phyloP scores from a whole-genome alignment of 2,888 invertebrate species.

The Busseola fusca region DNA sequence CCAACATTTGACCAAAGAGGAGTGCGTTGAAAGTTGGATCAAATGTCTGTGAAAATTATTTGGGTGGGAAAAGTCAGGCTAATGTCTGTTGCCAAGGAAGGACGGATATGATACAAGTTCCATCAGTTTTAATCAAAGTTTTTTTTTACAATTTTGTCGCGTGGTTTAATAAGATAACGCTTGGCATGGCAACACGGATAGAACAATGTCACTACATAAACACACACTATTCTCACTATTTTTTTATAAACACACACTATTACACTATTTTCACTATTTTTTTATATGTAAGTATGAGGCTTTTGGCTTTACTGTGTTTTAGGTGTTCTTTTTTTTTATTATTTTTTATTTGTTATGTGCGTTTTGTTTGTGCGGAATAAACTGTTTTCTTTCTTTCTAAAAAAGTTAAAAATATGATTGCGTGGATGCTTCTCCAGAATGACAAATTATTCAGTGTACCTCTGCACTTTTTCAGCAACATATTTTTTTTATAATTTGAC shows the following conservation, averaged over 20 bases:
- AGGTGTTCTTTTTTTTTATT: no score
- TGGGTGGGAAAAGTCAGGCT: not conserved
- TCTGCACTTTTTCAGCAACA: not conserved
- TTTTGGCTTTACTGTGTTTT: no score
- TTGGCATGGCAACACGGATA: slow-evolving; percentile 22
- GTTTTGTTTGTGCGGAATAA: no score
- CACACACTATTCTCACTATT: no score
- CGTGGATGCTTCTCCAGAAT: not conserved
- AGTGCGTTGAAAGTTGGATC: not conserved
- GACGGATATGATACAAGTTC: not conserved
- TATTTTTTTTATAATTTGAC: not conserved
- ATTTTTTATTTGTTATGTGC: no score
- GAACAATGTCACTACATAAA: not conserved
- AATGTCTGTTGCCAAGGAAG: slow-evolving; percentile 4
- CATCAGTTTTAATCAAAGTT: slow-evolving; percentile 23
- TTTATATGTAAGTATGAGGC: no score
- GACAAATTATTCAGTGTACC: no score
- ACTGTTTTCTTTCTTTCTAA: no score
- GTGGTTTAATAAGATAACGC: slow-evolving; percentile 18
- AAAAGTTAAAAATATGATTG: slow-evolving; percentile 6
- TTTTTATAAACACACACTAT: no score
- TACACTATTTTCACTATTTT: no score
- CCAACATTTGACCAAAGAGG: not conserved
- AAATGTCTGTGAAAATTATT: slow-evolving; percentile 4
- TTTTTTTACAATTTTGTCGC: slow-evolving; percentile 16